phyloP scores from a whole-genome alignment of 2,797 vertebrate species.

The Onychomys arenicola region DNA sequence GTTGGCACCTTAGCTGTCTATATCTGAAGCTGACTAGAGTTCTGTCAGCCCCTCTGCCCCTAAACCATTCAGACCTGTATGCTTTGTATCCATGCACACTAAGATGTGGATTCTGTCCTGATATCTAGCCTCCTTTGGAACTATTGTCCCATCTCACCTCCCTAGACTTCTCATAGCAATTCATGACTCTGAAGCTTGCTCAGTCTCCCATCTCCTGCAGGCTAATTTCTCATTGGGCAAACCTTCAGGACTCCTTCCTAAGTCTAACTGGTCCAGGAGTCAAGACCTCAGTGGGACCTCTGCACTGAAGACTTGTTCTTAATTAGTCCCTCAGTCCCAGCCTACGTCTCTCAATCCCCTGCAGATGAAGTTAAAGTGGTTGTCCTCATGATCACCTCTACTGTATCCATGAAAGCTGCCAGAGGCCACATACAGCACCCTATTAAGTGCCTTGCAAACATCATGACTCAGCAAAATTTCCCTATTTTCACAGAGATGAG shows the following conservation, averaged over 20 bases:
- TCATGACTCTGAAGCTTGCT: accelerated
- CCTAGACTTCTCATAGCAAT: neutral
- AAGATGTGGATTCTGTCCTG: neutral
- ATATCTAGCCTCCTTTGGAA: neutral
- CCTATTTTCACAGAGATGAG: neutral
- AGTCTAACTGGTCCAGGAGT: neutral
- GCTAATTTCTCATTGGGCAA: neutral
- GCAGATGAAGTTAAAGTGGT: neutral
- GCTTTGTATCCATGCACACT: neutral
- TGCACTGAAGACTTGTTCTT: neutral
- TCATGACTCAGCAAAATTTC: constrained; percentile 45
- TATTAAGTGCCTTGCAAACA: constrained; percentile 28
- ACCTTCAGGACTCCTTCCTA: neutral
- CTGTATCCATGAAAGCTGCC: neutral
- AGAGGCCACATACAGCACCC: neutral
- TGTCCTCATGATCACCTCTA: neutral
- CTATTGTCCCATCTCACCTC: neutral
- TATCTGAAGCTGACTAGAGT: neutral
- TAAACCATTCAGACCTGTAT: neutral
- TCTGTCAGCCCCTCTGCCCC: neutral
- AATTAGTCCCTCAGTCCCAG: neutral
- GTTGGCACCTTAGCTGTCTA: neutral
- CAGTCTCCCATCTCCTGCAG: neutral
- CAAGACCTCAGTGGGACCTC: neutral
- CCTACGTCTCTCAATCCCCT: neutral